Evolutionary conservation across 2,888 invertebrate species (phyloP).

Genomic region (Thymelicus acteon): DNA sequence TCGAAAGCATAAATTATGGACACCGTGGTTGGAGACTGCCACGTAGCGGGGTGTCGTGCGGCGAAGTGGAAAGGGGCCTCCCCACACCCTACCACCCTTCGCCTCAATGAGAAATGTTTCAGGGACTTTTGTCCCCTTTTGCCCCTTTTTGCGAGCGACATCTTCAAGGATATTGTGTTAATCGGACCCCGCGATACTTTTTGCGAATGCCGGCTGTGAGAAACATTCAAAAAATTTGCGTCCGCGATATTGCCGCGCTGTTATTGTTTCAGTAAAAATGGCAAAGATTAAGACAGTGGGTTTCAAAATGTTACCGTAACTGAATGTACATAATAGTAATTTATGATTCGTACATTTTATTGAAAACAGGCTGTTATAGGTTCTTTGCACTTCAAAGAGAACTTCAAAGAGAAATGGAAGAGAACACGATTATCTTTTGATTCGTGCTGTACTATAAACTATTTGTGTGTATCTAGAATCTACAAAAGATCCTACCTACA

Average conservation of each 20-base stretch:
- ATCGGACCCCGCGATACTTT: slow-evolving; percentile 75
- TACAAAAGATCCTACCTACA: too few species aligned
- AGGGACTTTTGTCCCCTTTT: slow-evolving; percentile 75
- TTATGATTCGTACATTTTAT: too few species aligned
- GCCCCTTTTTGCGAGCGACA: slow-evolving; percentile 78
- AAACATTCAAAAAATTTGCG: slow-evolving; percentile 61
- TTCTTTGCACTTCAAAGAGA: too few species aligned
- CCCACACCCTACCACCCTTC: slow-evolving; percentile 43
- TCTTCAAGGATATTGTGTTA: slow-evolving; percentile 83
- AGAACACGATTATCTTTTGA: too few species aligned
- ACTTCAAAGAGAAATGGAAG: too few species aligned
- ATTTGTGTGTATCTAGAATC: too few species aligned
- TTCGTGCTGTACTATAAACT: too few species aligned
- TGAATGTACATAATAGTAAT: too few species aligned
- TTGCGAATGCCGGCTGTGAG: slow-evolving; percentile 61
- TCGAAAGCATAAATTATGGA: slow-evolving; percentile 82
- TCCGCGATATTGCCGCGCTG: slow-evolving; percentile 45
- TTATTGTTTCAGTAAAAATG: slow-evolving; percentile 27
- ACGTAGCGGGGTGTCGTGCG: slow-evolving; percentile 57
- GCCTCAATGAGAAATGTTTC: slow-evolving; percentile 79
- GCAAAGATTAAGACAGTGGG: background rate
- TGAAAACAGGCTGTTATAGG: too few species aligned
- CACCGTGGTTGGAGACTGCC: slow-evolving; percentile 69
- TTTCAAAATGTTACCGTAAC: too few species aligned
- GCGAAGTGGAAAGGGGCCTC: slow-evolving; percentile 39